phyloP scores from a whole-genome alignment of 2,113 vertebrate genomes.

The Neomonachus schauinslandi region DNA sequence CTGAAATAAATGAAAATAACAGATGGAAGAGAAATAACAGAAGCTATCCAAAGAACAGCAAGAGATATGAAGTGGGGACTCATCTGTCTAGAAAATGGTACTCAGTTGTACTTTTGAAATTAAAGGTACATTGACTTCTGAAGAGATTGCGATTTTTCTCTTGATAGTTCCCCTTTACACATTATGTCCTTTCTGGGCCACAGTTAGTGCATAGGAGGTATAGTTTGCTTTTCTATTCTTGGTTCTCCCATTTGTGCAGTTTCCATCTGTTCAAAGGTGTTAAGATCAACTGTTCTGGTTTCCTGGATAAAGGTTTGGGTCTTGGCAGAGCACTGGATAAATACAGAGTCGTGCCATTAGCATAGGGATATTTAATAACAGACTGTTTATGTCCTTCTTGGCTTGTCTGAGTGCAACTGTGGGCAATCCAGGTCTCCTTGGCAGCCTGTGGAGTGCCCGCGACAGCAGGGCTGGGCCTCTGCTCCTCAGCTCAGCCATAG shows the following conservation, averaged over 20 bases:
- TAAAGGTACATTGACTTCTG: constrained; percentile 79
- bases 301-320: constrained; percentile 67
- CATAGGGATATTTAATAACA: constrained; percentile 66
- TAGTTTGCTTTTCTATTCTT: constrained; percentile 70
- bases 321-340: constrained; percentile 59
- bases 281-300: constrained; percentile 70
- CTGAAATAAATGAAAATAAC: constrained; percentile 84
- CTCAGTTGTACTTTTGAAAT: constrained; percentile 82
- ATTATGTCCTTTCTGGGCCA: constrained; percentile 76
- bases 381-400: constrained; percentile 52
- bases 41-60: constrained; percentile 80
- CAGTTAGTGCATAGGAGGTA: constrained; percentile 42
- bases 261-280: constrained; percentile 77
- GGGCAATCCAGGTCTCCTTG: background rate
- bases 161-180: constrained; percentile 51
- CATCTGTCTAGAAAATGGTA: constrained; percentile 82
- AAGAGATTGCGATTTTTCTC: constrained; percentile 71
- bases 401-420: background rate
- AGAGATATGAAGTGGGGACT: constrained; percentile 73
- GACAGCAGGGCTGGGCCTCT: constrained; percentile 41
- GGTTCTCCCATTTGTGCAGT: constrained; percentile 57
- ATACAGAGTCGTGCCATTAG: constrained; percentile 44
- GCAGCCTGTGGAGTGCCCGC: background rate
- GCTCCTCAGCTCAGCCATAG: background rate
- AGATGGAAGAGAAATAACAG: constrained; percentile 83